A percentile compares a stretch with the other conserved stretches of the same genome.
Conservation (phyloP, 2,888 invertebrate genomes). For the Schizotus pectinicornis region DNA sequence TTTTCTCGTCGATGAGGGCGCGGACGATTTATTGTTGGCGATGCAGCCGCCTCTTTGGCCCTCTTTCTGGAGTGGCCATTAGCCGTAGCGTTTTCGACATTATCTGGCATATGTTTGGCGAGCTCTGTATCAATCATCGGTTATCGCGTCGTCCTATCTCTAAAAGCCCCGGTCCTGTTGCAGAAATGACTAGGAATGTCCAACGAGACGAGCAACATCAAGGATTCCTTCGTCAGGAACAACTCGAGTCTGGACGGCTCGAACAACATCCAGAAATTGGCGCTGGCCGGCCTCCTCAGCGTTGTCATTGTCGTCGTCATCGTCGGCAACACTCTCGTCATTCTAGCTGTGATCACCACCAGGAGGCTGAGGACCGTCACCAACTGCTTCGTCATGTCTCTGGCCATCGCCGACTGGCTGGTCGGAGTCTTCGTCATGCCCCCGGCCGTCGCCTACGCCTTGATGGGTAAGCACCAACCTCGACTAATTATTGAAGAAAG, state of each 20-base stretch:
- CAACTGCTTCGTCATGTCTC: constrained; percentile 93
- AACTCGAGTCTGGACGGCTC: constrained; percentile 19
- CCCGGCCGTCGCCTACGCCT: constrained; percentile 87
- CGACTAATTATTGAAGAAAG: too few species aligned
- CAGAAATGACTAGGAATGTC: constrained; percentile 56
- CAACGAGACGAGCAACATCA: constrained; percentile 41
- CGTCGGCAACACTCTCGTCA: constrained; percentile 88
- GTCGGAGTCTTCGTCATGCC: constrained; percentile 96
- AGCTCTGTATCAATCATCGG: too few species aligned
- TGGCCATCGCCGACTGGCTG: constrained; percentile 91
- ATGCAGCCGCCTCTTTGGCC: too few species aligned
- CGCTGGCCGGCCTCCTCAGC: constrained; percentile 69
- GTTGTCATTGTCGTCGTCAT: constrained; percentile 75
- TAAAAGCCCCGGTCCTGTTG: constrained; percentile 31
- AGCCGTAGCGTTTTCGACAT: too few species aligned
- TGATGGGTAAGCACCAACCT: constrained; percentile 73
- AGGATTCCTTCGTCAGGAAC: constrained; percentile 4
- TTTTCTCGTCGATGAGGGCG: too few species aligned
- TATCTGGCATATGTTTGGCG: too few species aligned
- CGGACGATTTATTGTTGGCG: too few species aligned
- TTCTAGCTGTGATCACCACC: constrained; percentile 86
- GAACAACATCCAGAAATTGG: constrained; percentile 59
- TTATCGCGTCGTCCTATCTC: too few species aligned
- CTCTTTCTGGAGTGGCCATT: too few species aligned
- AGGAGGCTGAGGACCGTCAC: constrained; percentile 89